Evolutionary conservation across 2,113 vertebrate species (phyloP), one percentile per base, ranked within the genome.

Genomic region (Stigmatopora nigra): DNA sequence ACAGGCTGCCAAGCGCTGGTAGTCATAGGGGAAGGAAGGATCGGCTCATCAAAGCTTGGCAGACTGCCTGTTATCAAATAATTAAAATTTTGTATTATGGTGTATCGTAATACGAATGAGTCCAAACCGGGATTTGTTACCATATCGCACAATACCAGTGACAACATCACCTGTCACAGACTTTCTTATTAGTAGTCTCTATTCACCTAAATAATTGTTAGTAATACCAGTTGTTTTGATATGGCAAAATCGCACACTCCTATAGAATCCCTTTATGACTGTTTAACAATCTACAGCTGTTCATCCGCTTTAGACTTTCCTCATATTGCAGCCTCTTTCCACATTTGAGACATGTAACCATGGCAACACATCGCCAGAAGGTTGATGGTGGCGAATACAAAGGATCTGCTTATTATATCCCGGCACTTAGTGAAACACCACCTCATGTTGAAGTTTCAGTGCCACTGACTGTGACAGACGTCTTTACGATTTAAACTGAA

Each of bases 11-110:
- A 68, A 81, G 77, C 78, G 78, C 83, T 67, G 71, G 71, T 83
- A 83, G 79, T 83, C 82, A 83, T 81, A 83, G 58, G 13, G 78
- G 82, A 75, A 75, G 75, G 83, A 75, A 76, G 80, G 68, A 65
- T 75, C 69, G 71, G 75, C 76, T 81, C 74, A 78, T 83, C 65
- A 65, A 68, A 72, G 61, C 77, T 7, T 82, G 81, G 84, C 81
- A 81, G 81, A 77, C 80, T 72, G 73, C 79, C 66, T 70, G 57
- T 51, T 60, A 41, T 41, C 38, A 41, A 41, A 41, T 41, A 41
- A 41, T 41, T 8, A 41, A 41, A 41, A 41, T 41, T 1, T 41
- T 41, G 1, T 41, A 41, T 41, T 10, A 41, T 41, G 38, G 38
- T 10, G 38, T 41, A 41, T 10, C 38, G 9, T 41, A 41, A 41